A percentile compares a stretch with the other conserved stretches of the same genome.
Evolutionary conservation across 2,797 vertebrate genomes (phyloP).

Genomic region (Dryobates pubescens): DNA sequence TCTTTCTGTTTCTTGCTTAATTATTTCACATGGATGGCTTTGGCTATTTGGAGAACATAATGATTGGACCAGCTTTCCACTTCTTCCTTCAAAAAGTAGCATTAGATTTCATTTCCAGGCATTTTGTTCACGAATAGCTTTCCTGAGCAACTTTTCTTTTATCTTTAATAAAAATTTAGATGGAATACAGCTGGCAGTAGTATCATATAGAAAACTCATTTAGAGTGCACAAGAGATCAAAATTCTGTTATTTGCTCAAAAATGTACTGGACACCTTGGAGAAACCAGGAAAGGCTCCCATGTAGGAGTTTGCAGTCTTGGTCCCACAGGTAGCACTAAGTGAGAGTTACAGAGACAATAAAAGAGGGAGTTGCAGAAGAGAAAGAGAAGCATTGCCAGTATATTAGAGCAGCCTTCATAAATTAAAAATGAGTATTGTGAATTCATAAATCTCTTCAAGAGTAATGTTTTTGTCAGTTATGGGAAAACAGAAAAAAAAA

Average conservation of each 20-base stretch:
- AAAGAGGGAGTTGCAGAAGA: slow-evolving; percentile 9
- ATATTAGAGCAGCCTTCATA: slow-evolving; percentile 56
- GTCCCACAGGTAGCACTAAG: background rate
- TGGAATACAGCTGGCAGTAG: background rate
- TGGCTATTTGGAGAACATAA: background rate
- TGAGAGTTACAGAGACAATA: background rate
- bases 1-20: background rate
- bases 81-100: background rate
- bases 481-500: background rate
- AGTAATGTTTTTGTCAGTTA: slow-evolving; percentile 41
- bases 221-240: background rate
- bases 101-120: background rate
- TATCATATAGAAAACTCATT: slow-evolving; percentile 42
- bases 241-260: slow-evolving; percentile 19
- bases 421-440: slow-evolving; percentile 53
- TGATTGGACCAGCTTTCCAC: background rate
- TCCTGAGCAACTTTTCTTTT: slow-evolving; percentile 22
- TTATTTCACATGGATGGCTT: background rate
- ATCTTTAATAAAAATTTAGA: slow-evolving; percentile 40
- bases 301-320: background rate
- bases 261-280: slow-evolving; percentile 14
- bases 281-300: slow-evolving; percentile 2
- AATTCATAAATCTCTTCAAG: slow-evolving; percentile 38
- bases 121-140: background rate
- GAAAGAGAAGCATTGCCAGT: slow-evolving; percentile 15